Evolutionary conservation across 2,797 vertebrate genomes (phyloP).

Genomic region (Novumbra hubbsi): DNA sequence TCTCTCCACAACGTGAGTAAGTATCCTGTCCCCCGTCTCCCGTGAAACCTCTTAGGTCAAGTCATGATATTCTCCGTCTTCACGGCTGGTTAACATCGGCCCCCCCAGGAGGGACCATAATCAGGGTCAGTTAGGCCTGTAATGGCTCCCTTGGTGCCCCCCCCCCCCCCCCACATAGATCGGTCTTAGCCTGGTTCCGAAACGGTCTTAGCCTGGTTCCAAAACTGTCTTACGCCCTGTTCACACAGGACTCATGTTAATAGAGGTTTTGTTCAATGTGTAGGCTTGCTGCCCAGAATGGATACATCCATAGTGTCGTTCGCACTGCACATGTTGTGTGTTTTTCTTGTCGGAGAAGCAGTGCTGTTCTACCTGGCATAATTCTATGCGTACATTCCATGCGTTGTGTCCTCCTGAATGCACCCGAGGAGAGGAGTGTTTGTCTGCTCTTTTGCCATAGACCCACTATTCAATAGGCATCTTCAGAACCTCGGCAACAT

Average conservation of each 20-base stretch:
- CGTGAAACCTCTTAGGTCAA: too few relatives aligned
- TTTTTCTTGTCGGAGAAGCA: too few relatives aligned
- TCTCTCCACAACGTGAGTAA: too few relatives aligned
- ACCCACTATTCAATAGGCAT: neutral
- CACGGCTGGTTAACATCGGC: neutral
- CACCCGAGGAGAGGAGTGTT: too few relatives aligned
- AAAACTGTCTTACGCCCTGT: neutral
- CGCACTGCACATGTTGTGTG: too few relatives aligned
- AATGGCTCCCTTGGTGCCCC: neutral
- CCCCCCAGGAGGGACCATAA: neutral
- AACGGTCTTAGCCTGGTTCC: neutral
- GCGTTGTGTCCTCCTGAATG: neutral
- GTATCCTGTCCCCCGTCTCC: too few relatives aligned
- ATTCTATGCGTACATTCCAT: neutral
- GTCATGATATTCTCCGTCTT: neutral
- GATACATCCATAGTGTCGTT: too few relatives aligned
- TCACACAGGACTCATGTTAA: neutral
- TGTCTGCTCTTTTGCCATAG: neutral
- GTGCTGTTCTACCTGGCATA: neutral
- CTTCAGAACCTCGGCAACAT: neutral
- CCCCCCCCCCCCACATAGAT: too few relatives aligned
- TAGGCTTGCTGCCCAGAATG: too few relatives aligned
- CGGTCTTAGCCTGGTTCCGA: neutral
- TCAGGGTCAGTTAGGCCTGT: neutral
- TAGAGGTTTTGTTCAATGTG: too few relatives aligned